phyloP scores from a whole-genome alignment of 2,113 vertebrate species.

The Felis chaus region DNA sequence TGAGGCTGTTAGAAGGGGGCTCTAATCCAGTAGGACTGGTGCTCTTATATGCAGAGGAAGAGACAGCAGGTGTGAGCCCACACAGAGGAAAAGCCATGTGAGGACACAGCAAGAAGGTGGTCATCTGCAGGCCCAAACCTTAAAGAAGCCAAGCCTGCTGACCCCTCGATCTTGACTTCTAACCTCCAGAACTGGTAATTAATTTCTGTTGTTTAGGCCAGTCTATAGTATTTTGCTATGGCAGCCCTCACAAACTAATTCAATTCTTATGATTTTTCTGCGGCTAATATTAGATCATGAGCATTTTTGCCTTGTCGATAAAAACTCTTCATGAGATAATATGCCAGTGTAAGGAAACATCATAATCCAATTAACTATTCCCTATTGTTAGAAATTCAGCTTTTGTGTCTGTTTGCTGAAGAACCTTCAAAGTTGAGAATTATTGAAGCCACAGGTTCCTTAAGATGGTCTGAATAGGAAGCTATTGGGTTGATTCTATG shows the following conservation, averaged over 20 bases:
- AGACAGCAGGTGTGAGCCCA: background rate
- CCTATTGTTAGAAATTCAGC: background rate
- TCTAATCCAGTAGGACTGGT: too few species aligned
- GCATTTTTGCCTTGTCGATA: background rate
- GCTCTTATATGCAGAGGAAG: background rate
- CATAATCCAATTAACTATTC: background rate
- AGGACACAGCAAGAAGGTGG: background rate
- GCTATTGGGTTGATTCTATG: background rate
- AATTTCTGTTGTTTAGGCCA: background rate
- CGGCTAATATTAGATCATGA: background rate
- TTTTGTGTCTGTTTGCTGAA: background rate
- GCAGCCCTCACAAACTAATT: background rate
- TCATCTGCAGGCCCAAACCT: accelerated
- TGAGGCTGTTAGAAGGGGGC: background rate
- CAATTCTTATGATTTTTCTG: background rate
- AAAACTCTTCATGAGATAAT: slow-evolving; percentile 4
- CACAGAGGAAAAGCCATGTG: background rate
- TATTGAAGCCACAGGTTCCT: background rate
- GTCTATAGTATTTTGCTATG: background rate
- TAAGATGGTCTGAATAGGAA: background rate
- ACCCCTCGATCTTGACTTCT: background rate
- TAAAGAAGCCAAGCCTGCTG: background rate
- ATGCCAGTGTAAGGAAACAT: background rate
- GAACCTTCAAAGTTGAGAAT: slow-evolving; percentile 30
- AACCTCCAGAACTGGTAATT: background rate